Percentiles rank a stretch among this genome's conserved stretches.
phyloP scores from a whole-genome alignment of 1,140 invertebrate genomes.

The Adoxophyes honmai region DNA sequence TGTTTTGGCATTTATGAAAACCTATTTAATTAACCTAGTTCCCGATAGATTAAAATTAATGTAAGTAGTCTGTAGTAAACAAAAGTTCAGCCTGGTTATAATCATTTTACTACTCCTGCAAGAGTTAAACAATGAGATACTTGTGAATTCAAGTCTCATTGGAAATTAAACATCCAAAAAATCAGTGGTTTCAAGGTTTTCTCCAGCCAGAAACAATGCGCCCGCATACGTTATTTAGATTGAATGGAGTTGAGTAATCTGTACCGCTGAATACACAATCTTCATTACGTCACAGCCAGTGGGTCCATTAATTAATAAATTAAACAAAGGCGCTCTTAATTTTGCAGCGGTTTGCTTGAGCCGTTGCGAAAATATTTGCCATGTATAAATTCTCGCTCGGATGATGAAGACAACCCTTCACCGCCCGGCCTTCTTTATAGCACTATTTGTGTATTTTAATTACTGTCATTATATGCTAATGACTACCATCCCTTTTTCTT shows the following conservation, averaged over 20 bases:
- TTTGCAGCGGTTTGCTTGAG: slow-evolving; percentile 51
- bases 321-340: slow-evolving; percentile 70
- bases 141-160: too few relatives aligned
- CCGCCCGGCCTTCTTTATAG: slow-evolving; percentile 72
- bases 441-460: slow-evolving; percentile 80
- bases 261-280: slow-evolving; percentile 13
- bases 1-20: too few relatives aligned
- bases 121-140: too few relatives aligned
- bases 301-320: slow-evolving; percentile 76
- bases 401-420: slow-evolving; percentile 77
- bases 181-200: too few relatives aligned
- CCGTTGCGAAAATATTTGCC: slow-evolving; percentile 72
- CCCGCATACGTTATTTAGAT: slow-evolving; percentile 7
- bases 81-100: too few relatives aligned
- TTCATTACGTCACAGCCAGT: slow-evolving; percentile 44
- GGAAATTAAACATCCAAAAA: too few relatives aligned
- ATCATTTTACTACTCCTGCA: too few relatives aligned
- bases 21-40: too few relatives aligned
- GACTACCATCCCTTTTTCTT: slow-evolving; percentile 78
- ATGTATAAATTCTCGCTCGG: slow-evolving; percentile 69
- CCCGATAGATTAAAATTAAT: too few relatives aligned
- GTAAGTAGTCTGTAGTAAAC: too few relatives aligned
- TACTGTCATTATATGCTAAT: slow-evolving; percentile 79
- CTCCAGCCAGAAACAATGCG: background rate
- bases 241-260: slow-evolving; percentile 5